Percentiles rank a stretch among this genome's conserved stretches.
Evolutionary conservation across 2,888 invertebrate species (phyloP).

Genomic region (Julus scandinavius): DNA sequence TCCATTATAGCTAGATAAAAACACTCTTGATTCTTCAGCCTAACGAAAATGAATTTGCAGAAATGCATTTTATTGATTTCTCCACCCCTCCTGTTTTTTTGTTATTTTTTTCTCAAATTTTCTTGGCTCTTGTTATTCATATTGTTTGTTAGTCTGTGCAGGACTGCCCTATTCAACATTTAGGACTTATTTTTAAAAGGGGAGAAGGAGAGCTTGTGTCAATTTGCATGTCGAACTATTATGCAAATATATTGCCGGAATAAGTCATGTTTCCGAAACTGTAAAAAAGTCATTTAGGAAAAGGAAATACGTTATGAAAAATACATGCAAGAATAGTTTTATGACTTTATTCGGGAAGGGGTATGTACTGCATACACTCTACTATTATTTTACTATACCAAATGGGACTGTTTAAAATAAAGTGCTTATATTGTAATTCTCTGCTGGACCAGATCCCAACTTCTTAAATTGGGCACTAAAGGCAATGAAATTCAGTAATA

Average conservation of each 20-base stretch:
- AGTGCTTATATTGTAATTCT: neutral
- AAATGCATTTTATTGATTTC: conserved; percentile 30
- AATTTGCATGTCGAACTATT: conserved; percentile 17
- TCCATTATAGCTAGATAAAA: conserved; percentile 29
- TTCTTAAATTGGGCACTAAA: neutral
- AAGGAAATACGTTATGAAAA: conserved; percentile 29
- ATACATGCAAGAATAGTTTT: conserved; percentile 29
- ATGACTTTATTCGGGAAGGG: neutral
- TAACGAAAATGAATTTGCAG: conserved; percentile 29
- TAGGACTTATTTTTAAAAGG: neutral
- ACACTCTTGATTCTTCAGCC: neutral
- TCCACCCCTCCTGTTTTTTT: conserved; percentile 22
- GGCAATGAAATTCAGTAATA: neutral
- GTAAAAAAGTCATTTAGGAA: conserved; percentile 16
- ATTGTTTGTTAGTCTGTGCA: neutral
- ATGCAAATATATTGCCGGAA: conserved; percentile 18
- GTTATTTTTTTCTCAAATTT: neutral
- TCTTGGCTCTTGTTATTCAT: neutral
- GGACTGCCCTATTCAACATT: neutral
- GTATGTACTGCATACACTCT: neutral
- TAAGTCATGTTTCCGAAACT: conserved; percentile 28
- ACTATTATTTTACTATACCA: neutral
- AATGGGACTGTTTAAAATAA: conserved; percentile 22
- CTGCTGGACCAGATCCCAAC: neutral
- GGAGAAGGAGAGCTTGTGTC: neutral